A percentile compares a stretch with the other conserved stretches of the same genome.
Conservation (phyloP, 2,113 vertebrate species). For the Rattus rattus region DNA sequence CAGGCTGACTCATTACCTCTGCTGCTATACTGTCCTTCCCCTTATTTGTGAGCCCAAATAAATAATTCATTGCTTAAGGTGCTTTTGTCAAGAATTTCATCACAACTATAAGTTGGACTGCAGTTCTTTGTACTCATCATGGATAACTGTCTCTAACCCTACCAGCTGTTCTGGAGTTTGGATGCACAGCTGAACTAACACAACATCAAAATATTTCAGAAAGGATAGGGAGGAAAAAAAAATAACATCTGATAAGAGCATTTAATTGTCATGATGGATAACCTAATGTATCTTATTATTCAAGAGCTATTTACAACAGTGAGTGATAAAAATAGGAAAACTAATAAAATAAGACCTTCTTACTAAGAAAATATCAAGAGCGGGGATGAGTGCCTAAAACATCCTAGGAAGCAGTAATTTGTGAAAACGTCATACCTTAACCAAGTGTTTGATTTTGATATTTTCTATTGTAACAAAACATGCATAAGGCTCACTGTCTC, state of each 20-base stretch:
- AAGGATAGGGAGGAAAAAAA: background rate
- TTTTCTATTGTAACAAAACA: background rate
- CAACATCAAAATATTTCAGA: background rate
- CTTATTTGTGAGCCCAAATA: background rate
- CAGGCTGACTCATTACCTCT: background rate
- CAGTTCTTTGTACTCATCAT: background rate
- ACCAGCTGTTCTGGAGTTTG: background rate
- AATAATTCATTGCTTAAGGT: background rate
- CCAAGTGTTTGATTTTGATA: background rate
- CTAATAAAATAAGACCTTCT: background rate
- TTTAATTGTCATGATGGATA: background rate
- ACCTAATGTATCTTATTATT: background rate
- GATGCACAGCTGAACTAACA: background rate
- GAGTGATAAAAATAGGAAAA: background rate
- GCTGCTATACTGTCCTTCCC: background rate
- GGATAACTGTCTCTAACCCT: background rate
- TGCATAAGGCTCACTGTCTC: background rate
- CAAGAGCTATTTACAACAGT: background rate
- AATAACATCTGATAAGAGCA: background rate
- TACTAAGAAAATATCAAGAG: background rate
- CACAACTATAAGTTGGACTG: background rate
- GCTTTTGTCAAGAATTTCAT: background rate
- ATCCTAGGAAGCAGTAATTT: background rate
- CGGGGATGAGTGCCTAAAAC: background rate
- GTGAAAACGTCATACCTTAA: background rate